These are phyloP conservation scores for Heliconius aoede DNA, from an alignment of 2,888 invertebrate species.

Conservation along the genomic window DNA sequence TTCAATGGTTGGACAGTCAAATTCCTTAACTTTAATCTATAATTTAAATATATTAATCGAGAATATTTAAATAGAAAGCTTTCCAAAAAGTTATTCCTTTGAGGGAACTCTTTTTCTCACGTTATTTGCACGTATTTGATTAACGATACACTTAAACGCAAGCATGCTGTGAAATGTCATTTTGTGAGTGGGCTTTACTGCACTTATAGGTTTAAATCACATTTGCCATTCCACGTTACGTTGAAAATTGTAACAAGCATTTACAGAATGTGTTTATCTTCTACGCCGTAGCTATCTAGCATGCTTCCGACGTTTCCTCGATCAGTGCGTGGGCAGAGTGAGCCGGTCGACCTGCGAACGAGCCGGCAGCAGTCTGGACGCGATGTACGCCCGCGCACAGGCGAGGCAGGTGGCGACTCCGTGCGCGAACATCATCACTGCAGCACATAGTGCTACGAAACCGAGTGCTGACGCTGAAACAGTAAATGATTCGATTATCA, in stretches of 20 bases:
- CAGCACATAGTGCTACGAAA: constrained; percentile 74
- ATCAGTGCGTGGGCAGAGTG: constrained; percentile 69
- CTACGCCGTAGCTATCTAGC: constrained; percentile 26
- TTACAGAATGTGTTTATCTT: constrained; percentile 13
- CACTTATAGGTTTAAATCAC: constrained; percentile 15
- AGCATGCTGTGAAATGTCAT: neutral
- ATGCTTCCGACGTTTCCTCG: constrained; percentile 44
- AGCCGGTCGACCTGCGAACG: constrained; percentile 59
- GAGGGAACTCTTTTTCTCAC: neutral
- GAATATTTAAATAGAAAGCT: neutral
- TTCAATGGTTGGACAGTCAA: neutral
- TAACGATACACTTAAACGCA: neutral
- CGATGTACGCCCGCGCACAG: constrained; percentile 58
- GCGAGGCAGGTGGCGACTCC: constrained; percentile 66
- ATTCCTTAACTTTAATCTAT: neutral
- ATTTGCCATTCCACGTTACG: neutral
- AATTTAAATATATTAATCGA: neutral
- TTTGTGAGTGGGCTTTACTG: neutral
- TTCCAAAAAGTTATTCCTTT: constrained; percentile 7
- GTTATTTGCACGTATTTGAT: neutral
- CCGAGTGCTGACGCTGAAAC: constrained; percentile 70
- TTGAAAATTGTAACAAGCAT: constrained; percentile 3
- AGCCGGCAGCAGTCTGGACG: constrained; percentile 55
- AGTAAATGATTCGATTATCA: neutral
- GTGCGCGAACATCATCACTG: constrained; percentile 72